Percentiles rank a stretch among this genome's conserved stretches.
These are phyloP conservation scores for Melopsittacus undulatus DNA, from an alignment of 2,797 vertebrate species.

Conservation along the genomic window DNA sequence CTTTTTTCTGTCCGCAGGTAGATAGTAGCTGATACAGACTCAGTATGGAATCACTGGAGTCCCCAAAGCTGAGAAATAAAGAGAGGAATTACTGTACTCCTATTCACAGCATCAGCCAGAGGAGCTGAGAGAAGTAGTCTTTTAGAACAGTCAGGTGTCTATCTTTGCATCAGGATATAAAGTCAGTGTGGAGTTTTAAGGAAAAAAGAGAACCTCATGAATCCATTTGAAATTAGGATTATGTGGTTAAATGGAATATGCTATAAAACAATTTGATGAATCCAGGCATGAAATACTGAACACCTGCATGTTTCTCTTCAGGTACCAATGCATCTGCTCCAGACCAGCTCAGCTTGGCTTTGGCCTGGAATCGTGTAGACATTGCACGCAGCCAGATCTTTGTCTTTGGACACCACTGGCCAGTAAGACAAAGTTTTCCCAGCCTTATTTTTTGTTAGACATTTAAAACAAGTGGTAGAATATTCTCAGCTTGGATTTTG, in stretches of 20 bases:
- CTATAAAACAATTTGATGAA: not conserved
- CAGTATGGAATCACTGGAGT: not conserved
- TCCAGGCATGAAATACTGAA: not conserved
- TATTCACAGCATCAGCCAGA: not conserved
- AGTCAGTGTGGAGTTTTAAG: not conserved
- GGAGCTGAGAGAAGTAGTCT: not conserved
- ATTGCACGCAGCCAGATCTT: conserved; percentile 99
- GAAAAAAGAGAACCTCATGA: not conserved
- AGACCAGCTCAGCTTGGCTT: conserved; percentile 95
- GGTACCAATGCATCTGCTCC: conserved; percentile 95
- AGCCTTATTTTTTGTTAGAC: not conserved
- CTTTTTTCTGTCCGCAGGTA: not conserved
- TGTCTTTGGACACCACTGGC: conserved; percentile 95
- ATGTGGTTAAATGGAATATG: not conserved
- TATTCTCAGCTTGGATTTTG: not conserved
- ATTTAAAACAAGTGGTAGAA: not conserved
- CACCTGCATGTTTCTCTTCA: conserved; percentile 51
- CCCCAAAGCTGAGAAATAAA: not conserved
- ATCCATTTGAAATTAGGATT: not conserved
- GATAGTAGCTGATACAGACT: not conserved
- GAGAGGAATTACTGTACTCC: not conserved
- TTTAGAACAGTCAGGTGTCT: not conserved
- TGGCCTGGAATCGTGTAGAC: conserved; percentile 98
- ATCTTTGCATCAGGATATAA: not conserved
- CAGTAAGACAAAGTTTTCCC: conserved; percentile 80